Conservation (phyloP, 2,888 invertebrate species). For the Nasonia oneida region DNA sequence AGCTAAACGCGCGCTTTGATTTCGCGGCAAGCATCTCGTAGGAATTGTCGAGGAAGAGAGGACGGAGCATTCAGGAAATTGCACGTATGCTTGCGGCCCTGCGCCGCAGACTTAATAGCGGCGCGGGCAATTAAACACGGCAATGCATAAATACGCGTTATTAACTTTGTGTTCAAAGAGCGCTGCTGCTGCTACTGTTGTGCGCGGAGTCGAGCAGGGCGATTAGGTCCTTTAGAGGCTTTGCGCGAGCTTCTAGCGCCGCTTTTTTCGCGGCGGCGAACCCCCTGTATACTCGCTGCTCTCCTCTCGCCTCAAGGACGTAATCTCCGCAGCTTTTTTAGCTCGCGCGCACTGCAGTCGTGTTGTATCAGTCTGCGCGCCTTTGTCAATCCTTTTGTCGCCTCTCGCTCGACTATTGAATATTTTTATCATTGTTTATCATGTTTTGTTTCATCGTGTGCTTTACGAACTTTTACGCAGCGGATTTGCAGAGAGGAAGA, state of each 20-base stretch:
- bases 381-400: constrained; percentile 21
- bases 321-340: constrained; percentile 70
- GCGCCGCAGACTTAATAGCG: constrained; percentile 53
- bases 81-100: constrained; percentile 49
- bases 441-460: neutral
- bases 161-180: constrained; percentile 75
- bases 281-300: constrained; percentile 39
- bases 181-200: constrained; percentile 49
- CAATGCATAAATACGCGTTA: constrained; percentile 76
- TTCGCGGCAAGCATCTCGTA: constrained; percentile 52
- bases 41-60: constrained; percentile 41
- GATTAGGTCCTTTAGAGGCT: constrained; percentile 72
- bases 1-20: constrained; percentile 56
- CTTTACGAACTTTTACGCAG: neutral
- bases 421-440: neutral
- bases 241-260: constrained; percentile 24
- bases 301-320: constrained; percentile 64
- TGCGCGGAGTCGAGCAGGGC: constrained; percentile 44
- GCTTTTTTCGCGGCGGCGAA: constrained; percentile 2
- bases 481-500: neutral
- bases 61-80: constrained; percentile 57
- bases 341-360: constrained; percentile 41
- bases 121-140: constrained; percentile 70
- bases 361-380: constrained; percentile 48
- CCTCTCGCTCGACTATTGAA: neutral